Base-by-base conservation (phyloP, 2,888 invertebrate genomes). In the Argyresthia albistria region DNA sequence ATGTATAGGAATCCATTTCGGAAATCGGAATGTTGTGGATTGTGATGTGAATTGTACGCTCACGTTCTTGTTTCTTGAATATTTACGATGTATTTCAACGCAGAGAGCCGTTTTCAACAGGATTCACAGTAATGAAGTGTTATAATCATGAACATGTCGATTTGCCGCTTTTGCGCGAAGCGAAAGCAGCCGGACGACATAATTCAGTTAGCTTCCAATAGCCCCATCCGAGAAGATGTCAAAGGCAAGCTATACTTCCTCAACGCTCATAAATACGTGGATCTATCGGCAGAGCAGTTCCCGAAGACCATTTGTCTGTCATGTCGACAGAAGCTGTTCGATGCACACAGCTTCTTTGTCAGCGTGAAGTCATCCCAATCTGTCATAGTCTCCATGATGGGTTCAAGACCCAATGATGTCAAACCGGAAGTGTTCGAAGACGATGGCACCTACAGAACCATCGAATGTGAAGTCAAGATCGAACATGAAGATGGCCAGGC, bases 281-380 rank as follows among this genome's bases (percentile, higher is more conserved):
- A 53, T 42, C 11, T 56, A 54, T 69, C 76, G 37, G 60, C 64
- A 15, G 60, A 62, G 47, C 53, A 54, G 39, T 58, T 79, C 6
- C 75, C 80, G 7, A 71, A 65, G 62, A 70, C 70, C 3, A 70
- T 78, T 8, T 82, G 81, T 65, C 65, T 71, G 14, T 56, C 63
- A 1, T 82, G 81, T 64, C 54, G 70, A 0, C 58, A 59, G 43
- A 57, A 66, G 1, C 58, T 81, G 39, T 67, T 79, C 37, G 70
- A 61, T 47, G 73, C 77, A 8, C 70, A 63, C 52, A 68, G 73
- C 3, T 80, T 83, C 53, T 65, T 80, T 11, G 50, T 60, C 8
- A 55, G 60, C 1, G 61, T 83, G 12, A 73, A 82, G 53, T 62
- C 60, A 14, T 76, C 80, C 0, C 80, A 82, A 57, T 56, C 47